phyloP scores from a whole-genome alignment of 2,113 vertebrate species.

The Hymenochirus boettgeri region DNA sequence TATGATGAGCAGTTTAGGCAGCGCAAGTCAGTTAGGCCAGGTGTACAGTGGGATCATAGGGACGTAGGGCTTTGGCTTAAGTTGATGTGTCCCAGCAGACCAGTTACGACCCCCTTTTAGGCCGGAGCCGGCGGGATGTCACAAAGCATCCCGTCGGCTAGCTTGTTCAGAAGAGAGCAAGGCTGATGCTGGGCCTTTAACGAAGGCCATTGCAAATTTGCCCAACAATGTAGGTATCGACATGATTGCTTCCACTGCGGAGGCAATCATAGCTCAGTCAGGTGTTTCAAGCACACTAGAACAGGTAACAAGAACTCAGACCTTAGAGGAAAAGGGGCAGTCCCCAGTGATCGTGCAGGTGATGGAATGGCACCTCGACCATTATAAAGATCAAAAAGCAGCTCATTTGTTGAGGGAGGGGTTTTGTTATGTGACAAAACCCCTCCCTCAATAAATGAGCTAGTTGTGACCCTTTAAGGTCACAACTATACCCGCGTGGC shows the following conservation, averaged over 20 bases:
- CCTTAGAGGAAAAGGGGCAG: too few relatives aligned
- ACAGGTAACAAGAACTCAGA: too few relatives aligned
- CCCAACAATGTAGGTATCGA: background rate
- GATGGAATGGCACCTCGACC: too few relatives aligned
- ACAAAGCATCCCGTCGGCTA: too few relatives aligned
- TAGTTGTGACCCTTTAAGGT: too few relatives aligned
- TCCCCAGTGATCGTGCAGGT: too few relatives aligned
- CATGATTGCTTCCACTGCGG: background rate
- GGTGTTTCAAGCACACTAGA: background rate
- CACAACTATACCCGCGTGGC: too few relatives aligned
- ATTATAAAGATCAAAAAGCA: background rate
- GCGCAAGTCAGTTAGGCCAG: background rate
- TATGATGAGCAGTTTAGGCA: background rate
- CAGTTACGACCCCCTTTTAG: background rate
- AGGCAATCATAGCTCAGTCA: background rate
- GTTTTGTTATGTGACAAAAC: background rate
- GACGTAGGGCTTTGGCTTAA: background rate
- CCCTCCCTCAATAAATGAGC: too few relatives aligned
- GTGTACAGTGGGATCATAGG: background rate
- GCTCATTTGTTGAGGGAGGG: background rate
- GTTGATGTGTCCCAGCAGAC: background rate
- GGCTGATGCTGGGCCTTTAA: background rate
- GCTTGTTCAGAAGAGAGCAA: too few relatives aligned
- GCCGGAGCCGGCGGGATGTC: background rate
- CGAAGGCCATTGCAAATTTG: background rate